phyloP scores from a whole-genome alignment of 2,113 vertebrate species.

The Mus spicilegus region DNA sequence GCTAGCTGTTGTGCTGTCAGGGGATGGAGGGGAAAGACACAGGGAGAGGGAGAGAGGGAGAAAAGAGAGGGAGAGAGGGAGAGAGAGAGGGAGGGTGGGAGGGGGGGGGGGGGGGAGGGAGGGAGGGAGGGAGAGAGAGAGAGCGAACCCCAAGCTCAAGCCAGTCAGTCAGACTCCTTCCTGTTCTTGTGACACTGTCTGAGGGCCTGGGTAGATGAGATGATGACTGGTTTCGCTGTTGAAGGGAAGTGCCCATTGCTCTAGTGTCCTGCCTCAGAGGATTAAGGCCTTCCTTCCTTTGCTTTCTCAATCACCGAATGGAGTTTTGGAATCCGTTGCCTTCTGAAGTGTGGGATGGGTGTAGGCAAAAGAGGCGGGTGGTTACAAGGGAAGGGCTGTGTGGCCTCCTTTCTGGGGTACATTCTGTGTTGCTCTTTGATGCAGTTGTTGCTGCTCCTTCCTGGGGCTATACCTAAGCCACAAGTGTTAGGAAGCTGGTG shows the following conservation, averaged over 20 bases:
- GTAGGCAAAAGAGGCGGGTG: conserved; percentile 5
- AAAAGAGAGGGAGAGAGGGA: too few species aligned
- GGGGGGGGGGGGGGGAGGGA: neutral
- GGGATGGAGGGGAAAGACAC: neutral
- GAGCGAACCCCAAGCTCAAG: neutral
- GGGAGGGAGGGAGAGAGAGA: neutral
- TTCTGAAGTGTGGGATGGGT: neutral
- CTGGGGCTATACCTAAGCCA: neutral
- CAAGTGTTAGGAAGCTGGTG: neutral
- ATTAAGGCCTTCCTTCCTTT: neutral
- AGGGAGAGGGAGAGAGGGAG: neutral
- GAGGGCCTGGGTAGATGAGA: conserved; percentile 63
- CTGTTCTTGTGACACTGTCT: neutral
- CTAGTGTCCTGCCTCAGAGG: neutral
- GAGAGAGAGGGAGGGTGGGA: neutral
- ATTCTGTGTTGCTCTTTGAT: neutral
- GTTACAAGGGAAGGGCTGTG: neutral
- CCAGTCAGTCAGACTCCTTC: neutral
- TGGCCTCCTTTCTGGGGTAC: neutral
- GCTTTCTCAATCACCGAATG: conserved; percentile 18
- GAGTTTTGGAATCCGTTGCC: neutral
- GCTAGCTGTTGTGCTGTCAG: neutral
- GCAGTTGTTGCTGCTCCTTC: neutral
- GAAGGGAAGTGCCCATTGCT: neutral
- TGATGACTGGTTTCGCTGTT: conserved; percentile 43